Conservation (phyloP, 2,888 invertebrate species). For the Yponomeuta sedellus region DNA sequence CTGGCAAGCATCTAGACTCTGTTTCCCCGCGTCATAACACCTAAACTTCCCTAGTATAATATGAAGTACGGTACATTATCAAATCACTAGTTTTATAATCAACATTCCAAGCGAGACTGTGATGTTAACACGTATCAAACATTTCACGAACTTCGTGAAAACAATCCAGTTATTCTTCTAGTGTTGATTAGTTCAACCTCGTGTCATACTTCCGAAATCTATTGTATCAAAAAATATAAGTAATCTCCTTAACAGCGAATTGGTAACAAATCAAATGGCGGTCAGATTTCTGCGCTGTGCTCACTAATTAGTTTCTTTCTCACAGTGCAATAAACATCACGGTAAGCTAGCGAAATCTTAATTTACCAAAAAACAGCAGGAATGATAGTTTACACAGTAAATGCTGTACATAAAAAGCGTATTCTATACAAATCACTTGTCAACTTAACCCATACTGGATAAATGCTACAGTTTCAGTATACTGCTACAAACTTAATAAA, state of each 20-base stretch:
- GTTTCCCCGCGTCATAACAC: background rate
- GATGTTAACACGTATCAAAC: background rate
- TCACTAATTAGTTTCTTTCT: background rate
- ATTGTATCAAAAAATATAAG: constrained; percentile 12
- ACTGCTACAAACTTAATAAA: constrained; percentile 39
- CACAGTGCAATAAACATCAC: background rate
- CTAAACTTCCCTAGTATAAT: background rate
- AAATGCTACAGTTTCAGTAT: constrained; percentile 62
- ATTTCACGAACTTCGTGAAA: background rate
- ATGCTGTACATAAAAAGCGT: constrained; percentile 68
- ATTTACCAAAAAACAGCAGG: constrained; percentile 39
- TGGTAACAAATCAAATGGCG: constrained; percentile 17
- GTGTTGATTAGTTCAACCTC: background rate
- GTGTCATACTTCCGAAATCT: background rate
- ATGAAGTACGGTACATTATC: background rate
- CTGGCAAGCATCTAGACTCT: constrained; percentile 7
- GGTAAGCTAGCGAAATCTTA: background rate
- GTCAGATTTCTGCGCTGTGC: constrained; percentile 5
- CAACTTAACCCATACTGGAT: constrained; percentile 58
- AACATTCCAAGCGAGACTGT: background rate
- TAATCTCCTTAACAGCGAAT: constrained; percentile 13
- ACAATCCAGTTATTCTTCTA: background rate
- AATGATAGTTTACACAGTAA: constrained; percentile 54
- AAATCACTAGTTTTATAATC: background rate
- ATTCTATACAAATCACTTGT: constrained; percentile 64